Conservation (phyloP, 2,113 vertebrate species). For the Microtus montanus region DNA sequence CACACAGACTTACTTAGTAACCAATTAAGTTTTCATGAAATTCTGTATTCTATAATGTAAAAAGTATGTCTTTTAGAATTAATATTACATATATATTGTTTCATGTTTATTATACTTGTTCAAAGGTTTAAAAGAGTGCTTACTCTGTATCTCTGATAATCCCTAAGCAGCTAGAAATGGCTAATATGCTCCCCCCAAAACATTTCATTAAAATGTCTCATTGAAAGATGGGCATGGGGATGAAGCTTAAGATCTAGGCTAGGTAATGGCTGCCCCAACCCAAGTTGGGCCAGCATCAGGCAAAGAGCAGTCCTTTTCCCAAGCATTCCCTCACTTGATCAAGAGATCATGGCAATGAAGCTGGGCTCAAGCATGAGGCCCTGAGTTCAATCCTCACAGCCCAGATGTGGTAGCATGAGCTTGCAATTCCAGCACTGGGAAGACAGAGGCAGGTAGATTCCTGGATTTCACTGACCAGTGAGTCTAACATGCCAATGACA, state of each 20-base stretch:
- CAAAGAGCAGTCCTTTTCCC: constrained; percentile 73
- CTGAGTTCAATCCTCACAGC: neutral
- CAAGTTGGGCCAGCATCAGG: constrained; percentile 65
- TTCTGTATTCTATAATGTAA: neutral
- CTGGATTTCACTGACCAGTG: neutral
- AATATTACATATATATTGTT: neutral
- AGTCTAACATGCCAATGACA: neutral
- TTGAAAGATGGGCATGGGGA: neutral
- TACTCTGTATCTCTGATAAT: neutral
- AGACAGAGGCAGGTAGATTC: neutral
- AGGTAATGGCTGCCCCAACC: constrained; percentile 67
- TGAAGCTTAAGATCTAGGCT: neutral
- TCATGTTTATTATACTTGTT: constrained; percentile 27
- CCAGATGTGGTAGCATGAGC: neutral
- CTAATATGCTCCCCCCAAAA: constrained; percentile 28
- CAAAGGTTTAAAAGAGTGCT: neutral
- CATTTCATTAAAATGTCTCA: neutral
- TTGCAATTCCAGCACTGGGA: neutral
- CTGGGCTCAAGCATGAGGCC: constrained; percentile 23
- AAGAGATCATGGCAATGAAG: constrained; percentile 80
- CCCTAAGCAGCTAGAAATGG: neutral
- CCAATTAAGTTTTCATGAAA: neutral
- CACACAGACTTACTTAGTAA: no score
- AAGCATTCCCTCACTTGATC: constrained; percentile 79
- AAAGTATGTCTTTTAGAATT: neutral